Evolutionary conservation across 2,888 invertebrate genomes (phyloP), one percentile per base, ranked within the genome.

Genomic region (Philereme vetulata): DNA sequence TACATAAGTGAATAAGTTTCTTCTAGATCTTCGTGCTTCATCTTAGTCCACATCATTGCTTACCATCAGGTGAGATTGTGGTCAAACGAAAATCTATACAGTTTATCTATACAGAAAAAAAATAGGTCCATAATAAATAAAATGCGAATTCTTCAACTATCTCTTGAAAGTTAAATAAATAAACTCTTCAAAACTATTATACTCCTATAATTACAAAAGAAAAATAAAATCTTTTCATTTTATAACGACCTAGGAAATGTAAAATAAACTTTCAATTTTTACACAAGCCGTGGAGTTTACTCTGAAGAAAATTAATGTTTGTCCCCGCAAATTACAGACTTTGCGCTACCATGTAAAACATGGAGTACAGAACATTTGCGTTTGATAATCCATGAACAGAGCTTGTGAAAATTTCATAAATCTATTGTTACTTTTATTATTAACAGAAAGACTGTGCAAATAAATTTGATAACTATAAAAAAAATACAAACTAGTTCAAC

Each of bases 311-410:
- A 88, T 86, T 85, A 83, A 85, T 88, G 83, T 88, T 88, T 86
- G 82, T 82, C 79, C 81, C 80, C 77, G 72, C 79, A 88, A 88
- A 88, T 88, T 85, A 87, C 85, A 87, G 82, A 78, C 66, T 75
- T 65, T 65, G 72, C 52, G 42, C 42, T 42, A 6, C 50, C 46
- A 43, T 52, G 44, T 45, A 38, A 32, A 49, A 52, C 62, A 46
- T 47, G 47, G 43, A 62, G 50, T 6, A 4, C 33, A n/a, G n/a
- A 60, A 61, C 35, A n/a, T n/a, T n/a, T n/a, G 21, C 11, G 4
- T 2, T 35, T 9, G 47, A 47, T 4, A 47, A 34, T 4, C 35
- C 10, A 1, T 2, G 21, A 21, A 21, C 21, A 21, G 21, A 21
- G 21, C 21, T 21, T 21, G 21, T 21, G 21, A 21, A 21, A 21